A percentile compares a stretch with the other conserved stretches of the same genome.
These are phyloP conservation scores for Crotophaga sulcirostris DNA, from an alignment of 2,113 vertebrate genomes.

Conservation along the genomic window DNA sequence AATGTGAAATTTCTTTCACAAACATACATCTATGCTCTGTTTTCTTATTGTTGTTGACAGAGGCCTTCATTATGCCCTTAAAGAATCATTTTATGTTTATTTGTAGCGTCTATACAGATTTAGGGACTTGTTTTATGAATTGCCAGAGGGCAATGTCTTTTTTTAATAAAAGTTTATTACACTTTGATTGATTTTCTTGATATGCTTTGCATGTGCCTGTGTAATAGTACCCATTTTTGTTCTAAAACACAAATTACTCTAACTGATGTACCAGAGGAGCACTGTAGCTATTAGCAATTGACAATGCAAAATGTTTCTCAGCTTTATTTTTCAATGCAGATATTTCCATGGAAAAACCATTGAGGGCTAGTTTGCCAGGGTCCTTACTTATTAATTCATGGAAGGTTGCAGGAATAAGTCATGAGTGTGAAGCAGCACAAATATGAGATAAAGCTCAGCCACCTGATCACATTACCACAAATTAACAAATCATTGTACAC, in stretches of 20 bases:
- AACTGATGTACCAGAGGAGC: slow-evolving; percentile 32
- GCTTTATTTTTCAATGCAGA: slow-evolving; percentile 30
- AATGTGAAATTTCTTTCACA: slow-evolving; percentile 19
- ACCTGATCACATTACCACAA: neutral
- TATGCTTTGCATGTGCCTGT: neutral
- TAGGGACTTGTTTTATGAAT: slow-evolving; percentile 52
- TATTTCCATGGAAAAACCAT: slow-evolving; percentile 13
- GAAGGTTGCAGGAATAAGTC: neutral
- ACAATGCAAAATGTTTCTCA: slow-evolving; percentile 22
- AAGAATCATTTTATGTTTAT: slow-evolving; percentile 63
- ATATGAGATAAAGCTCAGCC: neutral
- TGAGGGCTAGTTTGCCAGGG: neutral
- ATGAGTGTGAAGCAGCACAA: neutral
- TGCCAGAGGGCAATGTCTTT: slow-evolving; percentile 38
- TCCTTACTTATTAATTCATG: neutral
- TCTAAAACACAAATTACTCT: slow-evolving; percentile 41
- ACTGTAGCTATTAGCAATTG: neutral
- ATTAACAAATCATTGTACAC: neutral
- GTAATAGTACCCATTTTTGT: neutral
- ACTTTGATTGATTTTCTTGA: slow-evolving; percentile 57
- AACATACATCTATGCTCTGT: neutral
- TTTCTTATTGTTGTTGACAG: slow-evolving; percentile 53
- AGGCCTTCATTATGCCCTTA: slow-evolving; percentile 57
- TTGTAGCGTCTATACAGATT: slow-evolving; percentile 48
- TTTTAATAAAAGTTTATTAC: slow-evolving; percentile 69